Base-by-base conservation (phyloP, 2,797 vertebrate genomes). In the Leptodactylus fallax region DNA sequence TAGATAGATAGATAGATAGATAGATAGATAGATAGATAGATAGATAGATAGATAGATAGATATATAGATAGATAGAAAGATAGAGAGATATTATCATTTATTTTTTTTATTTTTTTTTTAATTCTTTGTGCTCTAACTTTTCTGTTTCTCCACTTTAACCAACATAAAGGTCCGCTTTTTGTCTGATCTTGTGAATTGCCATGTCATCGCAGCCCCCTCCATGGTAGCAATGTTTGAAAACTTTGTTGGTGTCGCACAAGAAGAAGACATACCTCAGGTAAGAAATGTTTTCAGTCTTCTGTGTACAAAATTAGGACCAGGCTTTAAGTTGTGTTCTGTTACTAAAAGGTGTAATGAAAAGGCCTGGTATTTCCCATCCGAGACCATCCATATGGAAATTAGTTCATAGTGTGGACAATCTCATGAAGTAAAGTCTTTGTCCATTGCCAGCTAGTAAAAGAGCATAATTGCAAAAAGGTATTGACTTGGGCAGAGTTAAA, bases 211-310 rank as follows among this genome's bases (percentile, higher is more conserved):
- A 65, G 98, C 98, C 72, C 98, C 98, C 0, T 99, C 98, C 0
- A 98, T 99, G 97, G 97, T 99, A 90, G 98, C 98, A 90, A 98
- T 99, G 97, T 99, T 99, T 93, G 98, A 99, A 93, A 99, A 97
- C 93, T 99, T 99, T 92, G 94, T 99, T 91, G 97, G 95, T 81
- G 98, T 99, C 90, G 98, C 96, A 83, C 98, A 99, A 90, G 98
- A 99, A 91, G 98, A 99, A 84, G 98, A 99, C 0, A 96, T 98
- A 16, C 98, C 98, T 65, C 98, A 99, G 96, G 98, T 99, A 93
- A 94, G 92, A n/a, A 85, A 81, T 72, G 1, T 72, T 45, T 67
- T 65, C 17, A 65, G 25, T 6, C 11, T 23, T 16, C 11, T 67
- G 25, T 25, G n/a, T 65, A 16, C 25, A 67, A 25, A 27, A 67